Conservation (phyloP, 1,140 invertebrate genomes). For the Halesus radiatus region DNA sequence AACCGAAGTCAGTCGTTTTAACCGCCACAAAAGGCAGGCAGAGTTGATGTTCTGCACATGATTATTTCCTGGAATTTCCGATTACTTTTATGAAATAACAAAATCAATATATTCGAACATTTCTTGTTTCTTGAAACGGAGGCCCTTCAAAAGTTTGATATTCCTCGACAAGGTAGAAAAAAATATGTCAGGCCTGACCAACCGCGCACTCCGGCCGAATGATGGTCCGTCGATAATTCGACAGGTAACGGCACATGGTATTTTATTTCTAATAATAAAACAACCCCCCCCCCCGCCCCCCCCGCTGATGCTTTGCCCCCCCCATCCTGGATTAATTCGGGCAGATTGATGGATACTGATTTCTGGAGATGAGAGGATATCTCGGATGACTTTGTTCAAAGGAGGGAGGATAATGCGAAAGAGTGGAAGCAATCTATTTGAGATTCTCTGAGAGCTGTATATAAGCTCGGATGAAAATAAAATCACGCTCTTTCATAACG, state of each 20-base stretch:
- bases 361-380: slow-evolving; percentile 1
- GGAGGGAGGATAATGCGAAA: neutral
- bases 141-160: slow-evolving; percentile 10
- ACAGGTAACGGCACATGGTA: neutral
- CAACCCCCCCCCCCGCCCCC: neutral
- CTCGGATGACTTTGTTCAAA: neutral
- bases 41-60: no score
- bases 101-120: neutral
- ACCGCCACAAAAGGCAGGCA: no score
- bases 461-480: no score
- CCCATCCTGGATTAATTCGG: neutral
- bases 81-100: neutral
- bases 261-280: neutral
- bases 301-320: neutral
- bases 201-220: neutral
- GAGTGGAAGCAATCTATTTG: slow-evolving; percentile 50
- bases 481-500: no score
- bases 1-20: no score
- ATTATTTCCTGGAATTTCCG: neutral
- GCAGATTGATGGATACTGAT: neutral
- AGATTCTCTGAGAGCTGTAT: slow-evolving; percentile 49
- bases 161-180: neutral
- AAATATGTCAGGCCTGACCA: neutral
- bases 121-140: neutral
- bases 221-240: slow-evolving; percentile 16